Evolutionary conservation across 2,797 vertebrate species (phyloP), one percentile per base, ranked within the genome.

Genomic region (Dendrocincla fuliginosa): DNA sequence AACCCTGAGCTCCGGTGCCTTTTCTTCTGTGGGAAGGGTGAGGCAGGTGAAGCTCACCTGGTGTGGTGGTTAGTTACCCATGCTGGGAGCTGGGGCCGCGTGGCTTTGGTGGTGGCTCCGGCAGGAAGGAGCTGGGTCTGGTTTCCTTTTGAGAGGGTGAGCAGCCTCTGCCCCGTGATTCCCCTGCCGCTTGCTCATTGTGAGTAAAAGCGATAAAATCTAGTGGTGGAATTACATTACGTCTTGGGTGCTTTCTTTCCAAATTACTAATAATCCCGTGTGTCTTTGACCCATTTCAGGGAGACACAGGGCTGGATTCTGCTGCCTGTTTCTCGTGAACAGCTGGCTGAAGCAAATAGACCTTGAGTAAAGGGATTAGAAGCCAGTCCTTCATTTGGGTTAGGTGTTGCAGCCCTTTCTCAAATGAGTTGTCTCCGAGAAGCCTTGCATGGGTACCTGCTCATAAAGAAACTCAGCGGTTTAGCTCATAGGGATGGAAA

Each of bases 31-130:
- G 41, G 65, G 65, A 49, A 73, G 60, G 68, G 68, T 39, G 86
- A 89, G 46, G 75, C 84, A 87, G 88, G 92, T 93, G 95, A 90
- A 79, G 87, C 32, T 83, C 57, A 33, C 55, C 69, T 61, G 69
- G 17, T 42, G 18, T 78, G 70, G 42, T 18, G 39, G 64, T 76
- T 91, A 18, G 35, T 67, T 88, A 16, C 22, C 18, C 42, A 4
- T 25, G 17, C 30, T 71, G 28, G 65, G 83, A 82, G 79, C 71
- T 16, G 46, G 41, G 70, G n/a, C 73, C 33, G 25, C 0, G 5
- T 50, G 32, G 73, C 69, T 74, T 60, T 17, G 15, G 35, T 1
- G 3, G 35, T 5, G 16, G 55, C 68, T 87, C 50, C 1, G 0
- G 57, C 65, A 39, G 70, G 87, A 79, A 65, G 80, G 61, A 88